Base-by-base conservation (phyloP, 2,888 invertebrate species). In the Rhingia rostrata region DNA sequence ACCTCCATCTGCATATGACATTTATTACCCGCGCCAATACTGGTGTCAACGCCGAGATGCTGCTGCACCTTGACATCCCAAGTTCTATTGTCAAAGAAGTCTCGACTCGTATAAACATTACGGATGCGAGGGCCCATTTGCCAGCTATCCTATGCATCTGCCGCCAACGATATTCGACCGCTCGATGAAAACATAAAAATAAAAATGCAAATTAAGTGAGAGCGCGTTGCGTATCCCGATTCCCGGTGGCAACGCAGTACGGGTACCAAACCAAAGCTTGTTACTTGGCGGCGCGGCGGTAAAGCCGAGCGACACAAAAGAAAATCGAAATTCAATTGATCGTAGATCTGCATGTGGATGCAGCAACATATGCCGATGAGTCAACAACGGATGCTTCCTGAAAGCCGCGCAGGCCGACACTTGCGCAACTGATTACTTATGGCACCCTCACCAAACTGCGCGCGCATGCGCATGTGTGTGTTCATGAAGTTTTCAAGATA, bases 141-240 rank as follows among this genome's bases (percentile, higher is more conserved):
- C 47, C 35, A 22, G 45, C n/a, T 30, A 49, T 35, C 53, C 69
- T 78, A 79, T 89, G 87, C 89, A 90, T 90, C 90, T 90, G 88
- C 90, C 90, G 90, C 87, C 89, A 86, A 87, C 88, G 90, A 90
- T 90, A 89, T 77, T 47, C 63, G 41, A 88, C 88, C 88, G 88
- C 88, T 89, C 90, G 88, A 89, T 90, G 90, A 90, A 90, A 90
- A 89, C 89, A 89, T 90, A 89, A 89, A 89, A 90, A 90, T 90
- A 90, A 90, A 90, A 90, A 90, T 90, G 90, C 90, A 90, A 89
- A 90, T 89, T 88, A 89, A 88, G 88, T 54, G 77, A 61, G 66
- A 22, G 22, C 22, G 64, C 54, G 77, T 88, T 87, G 88, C 88
- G 87, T 87, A 30, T 9, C 88, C 88, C 87, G 30, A 1, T 12